Evolutionary conservation across 2,113 vertebrate genomes (phyloP), one percentile per base, ranked within the genome.

Genomic region (Nibea coibor): DNA sequence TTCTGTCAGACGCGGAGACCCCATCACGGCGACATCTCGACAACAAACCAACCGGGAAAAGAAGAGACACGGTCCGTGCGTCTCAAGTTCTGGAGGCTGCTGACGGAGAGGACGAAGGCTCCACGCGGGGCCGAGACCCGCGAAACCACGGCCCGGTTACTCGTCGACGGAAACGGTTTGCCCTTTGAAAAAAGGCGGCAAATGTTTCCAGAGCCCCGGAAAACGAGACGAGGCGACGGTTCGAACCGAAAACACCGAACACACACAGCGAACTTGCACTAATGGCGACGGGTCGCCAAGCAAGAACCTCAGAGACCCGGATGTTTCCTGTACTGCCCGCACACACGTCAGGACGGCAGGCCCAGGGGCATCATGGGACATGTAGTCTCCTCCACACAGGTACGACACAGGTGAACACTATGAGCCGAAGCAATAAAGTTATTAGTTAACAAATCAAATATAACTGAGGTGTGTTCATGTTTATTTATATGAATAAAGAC

Each of bases 21-120:
- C 96, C 96, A 97, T 99, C 94, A 99, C 97, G 97, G 97, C 96
- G 97, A 98, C 97, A 98, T 98, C 94, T 96, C 96, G 80, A 93
- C 89, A 74, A 88, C 54, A 87, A 92, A 91, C 91, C 94, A 91
- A 92, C 28, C 54, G 94, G 89, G 86, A 91, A 93, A 95, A 93
- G 19, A 85, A 93, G 94, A 94, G 94, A 95, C 93, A 93, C 92
- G 93, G 83, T 94, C 71, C 87, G 79, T 88, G 93, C 93, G 94
- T 95, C 95, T 95, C 93, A 93, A 91, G 63, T 90, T 78, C 87
- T 43, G 66, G 4, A 78, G 78, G 42, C 62, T 77, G 66, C 5
- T 43, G 28, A 47, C 62, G 51, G 72, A 79, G 86, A 88, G 85
- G 87, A 90, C 84, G 89, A 82, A 85, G 61, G 82, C 90, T 93